Base-by-base conservation (phyloP, 2,797 vertebrate genomes). In the Melanotaenia boesemani region DNA sequence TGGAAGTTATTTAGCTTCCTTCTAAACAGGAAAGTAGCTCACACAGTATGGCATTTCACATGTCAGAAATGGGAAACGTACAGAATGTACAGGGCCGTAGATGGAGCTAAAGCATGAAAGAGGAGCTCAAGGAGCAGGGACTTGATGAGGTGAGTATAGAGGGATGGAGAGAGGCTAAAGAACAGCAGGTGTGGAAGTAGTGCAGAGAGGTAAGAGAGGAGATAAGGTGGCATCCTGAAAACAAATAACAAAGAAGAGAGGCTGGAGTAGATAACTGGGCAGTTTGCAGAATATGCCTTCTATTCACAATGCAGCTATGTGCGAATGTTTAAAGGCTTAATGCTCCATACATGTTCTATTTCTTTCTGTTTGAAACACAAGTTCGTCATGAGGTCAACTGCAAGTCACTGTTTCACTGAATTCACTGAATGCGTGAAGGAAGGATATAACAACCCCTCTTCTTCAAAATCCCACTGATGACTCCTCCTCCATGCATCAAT, bases 401-500 rank as follows among this genome's bases (percentile, higher is more conserved):
- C 34, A 61, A 59, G 39, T 77, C 50, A 41, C 10, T 61, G 69
- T 84, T 63, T 80, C 50, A 46, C 36, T 75, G 67, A 76, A 68
- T 46, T 9, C 16, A 46, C 44, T 69, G 52, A 64, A 54, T 46
- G 54, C 67, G 46, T 65, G 59, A 5, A 62, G 67, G 37, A 3
- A 65, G 26, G 34, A 71, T 34, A 73, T 24, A 63, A 62, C 30
- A 1, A 64, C 63, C 76, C 60, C 72, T 8, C 71, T 72, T 62
- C 26, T 15, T 30, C 67, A 59, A 60, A 73, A 83, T 86, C 89
- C 76, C 78, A 82, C 80, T 82, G 77, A 86, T 88, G 89, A 88
- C 88, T 77, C 89, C 83, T 83, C 84, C 32, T 52, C 84, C 87
- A 85, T 85, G 87, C 77, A 39, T 87, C 82, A 85, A 55, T 67